These are phyloP conservation scores for Eupsilia transversa DNA, from an alignment of 2,888 invertebrate genomes.

Conservation along the genomic window DNA sequence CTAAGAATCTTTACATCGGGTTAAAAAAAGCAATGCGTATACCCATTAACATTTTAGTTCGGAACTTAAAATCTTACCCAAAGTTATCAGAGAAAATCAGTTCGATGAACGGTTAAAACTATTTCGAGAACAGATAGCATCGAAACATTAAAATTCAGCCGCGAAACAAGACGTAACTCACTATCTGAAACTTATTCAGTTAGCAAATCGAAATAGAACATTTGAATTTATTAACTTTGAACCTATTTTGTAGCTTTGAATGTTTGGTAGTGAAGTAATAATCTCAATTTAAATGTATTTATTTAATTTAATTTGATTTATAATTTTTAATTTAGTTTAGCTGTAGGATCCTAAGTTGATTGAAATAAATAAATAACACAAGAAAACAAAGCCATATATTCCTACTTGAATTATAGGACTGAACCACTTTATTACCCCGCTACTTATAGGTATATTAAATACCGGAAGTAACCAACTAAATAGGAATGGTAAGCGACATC, in stretches of 20 bases:
- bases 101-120: slow-evolving; percentile 25
- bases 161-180: slow-evolving; percentile 21
- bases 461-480: slow-evolving; percentile 10
- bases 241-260: not conserved
- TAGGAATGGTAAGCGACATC: slow-evolving; percentile 9
- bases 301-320: too few relatives aligned
- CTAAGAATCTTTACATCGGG: too few relatives aligned
- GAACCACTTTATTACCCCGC: not conserved
- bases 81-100: slow-evolving; percentile 45
- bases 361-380: too few relatives aligned
- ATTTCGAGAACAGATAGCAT: slow-evolving; percentile 34
- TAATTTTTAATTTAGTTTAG: too few relatives aligned
- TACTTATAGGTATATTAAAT: too few relatives aligned
- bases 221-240: slow-evolving; percentile 11
- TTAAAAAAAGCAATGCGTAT: too few relatives aligned
- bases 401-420: not conserved
- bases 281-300: too few relatives aligned
- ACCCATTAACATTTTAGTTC: not conserved
- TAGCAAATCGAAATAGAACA: not conserved
- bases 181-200: slow-evolving; percentile 16
- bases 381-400: not conserved
- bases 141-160: slow-evolving; percentile 31
- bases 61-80: slow-evolving; percentile 1
- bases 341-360: too few relatives aligned
- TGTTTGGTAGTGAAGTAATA: not conserved